A percentile compares a stretch with the other conserved stretches of the same genome.
Conservation (phyloP, 2,113 vertebrate genomes). For the Chamaetylas fuelleborni region DNA sequence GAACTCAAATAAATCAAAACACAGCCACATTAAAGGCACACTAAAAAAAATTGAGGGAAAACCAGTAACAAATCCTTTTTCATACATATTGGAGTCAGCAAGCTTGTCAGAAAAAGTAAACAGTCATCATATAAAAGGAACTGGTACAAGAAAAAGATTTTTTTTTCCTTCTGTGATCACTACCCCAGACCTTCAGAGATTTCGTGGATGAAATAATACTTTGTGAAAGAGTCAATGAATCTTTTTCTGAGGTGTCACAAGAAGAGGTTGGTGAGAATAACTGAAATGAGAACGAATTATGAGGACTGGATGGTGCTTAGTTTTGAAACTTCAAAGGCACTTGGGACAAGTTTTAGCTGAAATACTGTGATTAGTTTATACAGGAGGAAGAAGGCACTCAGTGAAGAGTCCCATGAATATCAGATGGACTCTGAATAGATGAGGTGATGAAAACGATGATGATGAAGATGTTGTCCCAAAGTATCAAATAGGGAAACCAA, state of each 20-base stretch:
- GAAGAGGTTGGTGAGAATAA: background rate
- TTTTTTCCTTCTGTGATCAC: background rate
- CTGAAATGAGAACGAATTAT: background rate
- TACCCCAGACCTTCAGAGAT: background rate
- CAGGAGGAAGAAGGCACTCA: background rate
- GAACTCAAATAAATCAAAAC: background rate
- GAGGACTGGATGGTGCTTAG: background rate
- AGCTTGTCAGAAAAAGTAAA: background rate
- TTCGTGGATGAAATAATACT: background rate
- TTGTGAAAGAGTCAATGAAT: background rate
- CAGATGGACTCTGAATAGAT: background rate
- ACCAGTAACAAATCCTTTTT: background rate
- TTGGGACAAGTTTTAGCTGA: background rate
- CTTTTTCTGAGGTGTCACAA: background rate
- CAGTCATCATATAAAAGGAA: background rate
- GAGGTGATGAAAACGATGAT: background rate
- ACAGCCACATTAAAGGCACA: background rate
- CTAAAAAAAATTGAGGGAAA: background rate
- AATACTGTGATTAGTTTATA: background rate
- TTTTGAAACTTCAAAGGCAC: background rate
- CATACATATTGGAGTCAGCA: background rate
- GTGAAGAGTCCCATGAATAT: background rate
- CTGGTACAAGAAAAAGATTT: accelerated
- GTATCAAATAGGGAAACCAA: background rate
- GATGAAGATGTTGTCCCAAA: background rate